phyloP scores from a whole-genome alignment of 2,113 vertebrate species.

The Hipposideros armiger region DNA sequence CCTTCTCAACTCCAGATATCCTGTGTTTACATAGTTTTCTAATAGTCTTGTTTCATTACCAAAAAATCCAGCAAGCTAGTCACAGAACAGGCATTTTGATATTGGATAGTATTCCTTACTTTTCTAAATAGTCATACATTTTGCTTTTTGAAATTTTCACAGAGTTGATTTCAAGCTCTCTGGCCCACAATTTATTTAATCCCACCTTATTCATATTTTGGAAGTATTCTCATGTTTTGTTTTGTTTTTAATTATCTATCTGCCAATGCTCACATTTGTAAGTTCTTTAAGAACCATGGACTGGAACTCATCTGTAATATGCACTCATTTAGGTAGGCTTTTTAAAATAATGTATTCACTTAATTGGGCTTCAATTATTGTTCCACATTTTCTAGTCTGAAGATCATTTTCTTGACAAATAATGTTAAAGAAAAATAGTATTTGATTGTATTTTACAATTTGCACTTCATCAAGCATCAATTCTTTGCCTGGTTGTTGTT shows the following conservation, averaged over 20 bases:
- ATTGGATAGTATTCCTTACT: background rate
- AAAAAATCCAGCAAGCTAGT: background rate
- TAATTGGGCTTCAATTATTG: conserved; percentile 48
- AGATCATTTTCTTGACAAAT: conserved; percentile 49
- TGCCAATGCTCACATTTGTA: background rate
- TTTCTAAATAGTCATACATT: background rate
- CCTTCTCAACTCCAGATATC: background rate
- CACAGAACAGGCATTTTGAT: background rate
- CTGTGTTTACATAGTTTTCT: background rate
- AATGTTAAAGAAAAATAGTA: background rate
- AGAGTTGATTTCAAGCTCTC: background rate
- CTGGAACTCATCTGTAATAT: background rate
- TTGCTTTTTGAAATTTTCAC: background rate
- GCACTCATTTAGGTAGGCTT: conserved; percentile 33
- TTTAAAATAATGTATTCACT: conserved; percentile 24
- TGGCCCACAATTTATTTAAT: background rate
- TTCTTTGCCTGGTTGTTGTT: background rate
- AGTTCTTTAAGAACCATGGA: background rate
- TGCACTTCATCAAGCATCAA: background rate
- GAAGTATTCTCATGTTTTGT: no score
- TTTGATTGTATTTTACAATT: background rate
- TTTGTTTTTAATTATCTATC: no score
- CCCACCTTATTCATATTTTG: background rate
- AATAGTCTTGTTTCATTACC: background rate
- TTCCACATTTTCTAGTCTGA: background rate